Evolutionary conservation across 35 echinoderm and acorn worm species (phyloP).

Genomic region (Eucidaris tribuloides): DNA sequence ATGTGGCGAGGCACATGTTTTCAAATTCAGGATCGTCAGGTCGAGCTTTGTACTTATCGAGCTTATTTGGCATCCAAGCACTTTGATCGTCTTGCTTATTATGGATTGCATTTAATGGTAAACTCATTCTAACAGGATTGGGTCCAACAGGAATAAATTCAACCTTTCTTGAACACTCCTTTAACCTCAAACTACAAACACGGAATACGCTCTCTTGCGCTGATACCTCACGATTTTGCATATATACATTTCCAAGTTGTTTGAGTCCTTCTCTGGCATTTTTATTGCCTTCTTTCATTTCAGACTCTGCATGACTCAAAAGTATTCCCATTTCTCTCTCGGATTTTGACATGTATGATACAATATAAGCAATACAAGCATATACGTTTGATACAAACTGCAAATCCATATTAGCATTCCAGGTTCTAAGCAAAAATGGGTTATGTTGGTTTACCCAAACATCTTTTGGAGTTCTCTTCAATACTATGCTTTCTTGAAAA

Average conservation of each 20-base stretch:
- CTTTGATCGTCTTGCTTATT: too few relatives aligned
- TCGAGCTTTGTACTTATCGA: constrained; percentile 54
- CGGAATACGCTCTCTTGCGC: too few relatives aligned
- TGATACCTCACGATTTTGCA: too few relatives aligned
- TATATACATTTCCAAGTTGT: constrained; percentile 41
- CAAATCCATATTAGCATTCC: too few relatives aligned
- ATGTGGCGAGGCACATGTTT: constrained; percentile 54
- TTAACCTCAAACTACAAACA: too few relatives aligned
- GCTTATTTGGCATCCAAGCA: constrained; percentile 32
- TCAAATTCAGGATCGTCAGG: constrained; percentile 29
- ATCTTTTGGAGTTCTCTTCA: too few relatives aligned
- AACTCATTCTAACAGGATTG: constrained; percentile 9
- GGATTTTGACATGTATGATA: constrained; percentile 42
- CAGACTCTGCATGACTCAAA: too few relatives aligned
- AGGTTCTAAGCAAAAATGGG: too few relatives aligned
- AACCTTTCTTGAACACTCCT: too few relatives aligned
- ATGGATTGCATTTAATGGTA: constrained; percentile 21
- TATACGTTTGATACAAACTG: background rate
- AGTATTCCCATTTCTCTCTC: constrained; percentile 54
- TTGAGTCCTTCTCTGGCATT: constrained; percentile 13
- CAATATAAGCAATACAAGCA: too few relatives aligned
- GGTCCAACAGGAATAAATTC: too few relatives aligned
- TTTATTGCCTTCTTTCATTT: constrained; percentile 49
- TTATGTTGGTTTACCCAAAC: too few relatives aligned
- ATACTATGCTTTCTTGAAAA: constrained; percentile 5